Percentiles rank a stretch among this genome's conserved stretches.
phyloP scores from a whole-genome alignment of 2,113 vertebrate genomes.

The Eurypyga helias region DNA sequence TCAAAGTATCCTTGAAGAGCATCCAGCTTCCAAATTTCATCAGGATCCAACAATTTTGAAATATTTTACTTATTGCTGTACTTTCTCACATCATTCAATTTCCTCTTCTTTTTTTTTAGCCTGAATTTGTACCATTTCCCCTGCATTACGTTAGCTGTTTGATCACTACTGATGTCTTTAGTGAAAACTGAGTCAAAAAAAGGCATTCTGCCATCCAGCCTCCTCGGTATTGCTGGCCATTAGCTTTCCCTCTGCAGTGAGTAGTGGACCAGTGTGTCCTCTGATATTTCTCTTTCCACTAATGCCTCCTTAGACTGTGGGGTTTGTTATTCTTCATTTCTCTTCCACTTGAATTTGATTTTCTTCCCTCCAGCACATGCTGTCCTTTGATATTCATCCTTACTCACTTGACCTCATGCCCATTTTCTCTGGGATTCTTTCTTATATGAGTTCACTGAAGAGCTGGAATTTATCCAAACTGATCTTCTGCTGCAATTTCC shows the following conservation, averaged over 20 bases:
- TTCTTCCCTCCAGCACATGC: neutral
- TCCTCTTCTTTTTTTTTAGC: neutral
- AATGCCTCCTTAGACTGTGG: neutral
- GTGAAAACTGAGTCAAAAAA: neutral
- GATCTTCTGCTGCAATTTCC: neutral
- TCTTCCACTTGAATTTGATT: constrained; percentile 7
- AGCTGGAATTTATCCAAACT: neutral
- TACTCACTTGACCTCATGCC: neutral
- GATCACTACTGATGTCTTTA: neutral
- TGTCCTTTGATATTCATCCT: constrained; percentile 28
- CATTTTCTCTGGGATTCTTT: neutral
- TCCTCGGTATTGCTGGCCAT: neutral
- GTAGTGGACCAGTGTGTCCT: neutral
- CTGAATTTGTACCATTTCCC: neutral
- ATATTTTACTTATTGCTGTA: neutral
- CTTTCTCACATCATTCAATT: neutral
- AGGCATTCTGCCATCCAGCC: neutral
- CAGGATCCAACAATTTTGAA: neutral
- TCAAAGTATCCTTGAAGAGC: neutral
- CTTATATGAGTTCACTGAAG: neutral
- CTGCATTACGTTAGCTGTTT: neutral
- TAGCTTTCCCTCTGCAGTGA: neutral
- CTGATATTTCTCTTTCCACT: constrained; percentile 1
- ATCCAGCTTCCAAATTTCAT: neutral
- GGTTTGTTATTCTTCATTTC: neutral